A percentile compares a stretch with the other conserved stretches of the same genome.
Evolutionary conservation across 2,888 invertebrate genomes (phyloP).

Genomic region (Neocrepidodera transversa): DNA sequence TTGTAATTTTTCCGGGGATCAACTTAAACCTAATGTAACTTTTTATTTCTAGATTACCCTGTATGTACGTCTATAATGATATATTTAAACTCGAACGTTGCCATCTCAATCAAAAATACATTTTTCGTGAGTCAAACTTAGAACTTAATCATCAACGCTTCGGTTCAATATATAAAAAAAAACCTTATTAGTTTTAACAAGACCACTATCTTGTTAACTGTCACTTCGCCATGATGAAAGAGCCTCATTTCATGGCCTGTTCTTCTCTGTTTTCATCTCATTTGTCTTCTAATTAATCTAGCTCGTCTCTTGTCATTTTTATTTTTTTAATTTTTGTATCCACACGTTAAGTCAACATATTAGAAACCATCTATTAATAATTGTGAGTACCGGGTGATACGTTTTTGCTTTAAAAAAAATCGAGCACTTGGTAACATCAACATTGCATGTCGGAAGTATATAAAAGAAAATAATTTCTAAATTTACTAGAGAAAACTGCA

Average conservation of each 20-base stretch:
- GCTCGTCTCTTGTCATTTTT: constrained; percentile 42
- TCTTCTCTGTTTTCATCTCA: constrained; percentile 55
- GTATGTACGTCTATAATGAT: no score
- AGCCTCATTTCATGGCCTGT: constrained; percentile 53
- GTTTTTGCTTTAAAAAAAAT: no score
- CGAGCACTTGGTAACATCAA: no score
- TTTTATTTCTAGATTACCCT: no score
- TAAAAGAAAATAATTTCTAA: no score
- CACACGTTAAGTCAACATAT: constrained; percentile 33
- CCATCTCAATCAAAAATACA: constrained; percentile 8
- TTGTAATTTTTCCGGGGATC: no score
- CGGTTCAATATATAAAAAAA: constrained; percentile 32
- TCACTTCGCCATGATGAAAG: constrained; percentile 53
- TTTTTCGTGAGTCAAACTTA: constrained; percentile 10
- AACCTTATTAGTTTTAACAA: constrained; percentile 50
- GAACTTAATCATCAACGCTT: constrained; percentile 4
- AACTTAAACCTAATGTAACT: no score
- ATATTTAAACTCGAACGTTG: no score
- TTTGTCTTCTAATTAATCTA: constrained; percentile 56
- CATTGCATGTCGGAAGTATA: no score
- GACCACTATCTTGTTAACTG: constrained; percentile 51
- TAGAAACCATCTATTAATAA: constrained; percentile 8
- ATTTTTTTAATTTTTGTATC: constrained; percentile 26
- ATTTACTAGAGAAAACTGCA: no score
- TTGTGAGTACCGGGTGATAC: no score